Conservation (phyloP, 2,797 vertebrate species). For the Enteromius trimaculatus region DNA sequence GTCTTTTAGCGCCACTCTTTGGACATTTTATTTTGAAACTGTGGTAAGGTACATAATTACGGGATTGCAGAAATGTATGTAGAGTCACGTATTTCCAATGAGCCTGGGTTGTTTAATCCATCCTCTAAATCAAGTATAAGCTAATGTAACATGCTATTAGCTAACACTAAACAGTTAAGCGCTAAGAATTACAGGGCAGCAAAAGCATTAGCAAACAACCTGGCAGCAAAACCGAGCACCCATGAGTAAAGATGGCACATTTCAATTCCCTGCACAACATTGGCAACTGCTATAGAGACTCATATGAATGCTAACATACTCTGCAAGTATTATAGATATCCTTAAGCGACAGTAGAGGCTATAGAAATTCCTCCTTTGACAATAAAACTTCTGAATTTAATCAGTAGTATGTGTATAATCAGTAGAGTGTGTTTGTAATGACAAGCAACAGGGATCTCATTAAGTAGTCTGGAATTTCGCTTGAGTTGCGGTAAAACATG, state of each 20-base stretch:
- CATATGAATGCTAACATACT: not conserved
- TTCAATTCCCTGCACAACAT: conserved; percentile 8
- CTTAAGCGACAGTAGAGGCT: not conserved
- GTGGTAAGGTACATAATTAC: no score
- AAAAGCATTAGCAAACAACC: not conserved
- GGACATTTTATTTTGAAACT: no score
- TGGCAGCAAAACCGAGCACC: not conserved
- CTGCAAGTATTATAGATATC: conserved; percentile 4
- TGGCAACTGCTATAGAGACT: not conserved
- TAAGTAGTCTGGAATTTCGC: conserved; percentile 31
- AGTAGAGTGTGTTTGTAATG: conserved; percentile 44
- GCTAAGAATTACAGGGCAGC: not conserved
- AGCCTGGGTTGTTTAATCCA: no score
- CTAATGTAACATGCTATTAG: no score
- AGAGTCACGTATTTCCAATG: no score
- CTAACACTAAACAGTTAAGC: not conserved
- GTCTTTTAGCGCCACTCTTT: no score
- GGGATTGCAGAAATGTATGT: no score
- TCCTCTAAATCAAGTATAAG: no score
- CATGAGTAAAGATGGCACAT: not conserved
- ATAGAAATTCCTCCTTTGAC: conserved; percentile 55
- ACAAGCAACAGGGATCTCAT: conserved; percentile 52
- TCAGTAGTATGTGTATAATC: conserved; percentile 45
- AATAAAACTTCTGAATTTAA: conserved; percentile 35
- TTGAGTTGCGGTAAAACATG: conserved; percentile 38